Evolutionary conservation across 2,113 vertebrate genomes (phyloP).

Genomic region (Nesoenas mayeri): DNA sequence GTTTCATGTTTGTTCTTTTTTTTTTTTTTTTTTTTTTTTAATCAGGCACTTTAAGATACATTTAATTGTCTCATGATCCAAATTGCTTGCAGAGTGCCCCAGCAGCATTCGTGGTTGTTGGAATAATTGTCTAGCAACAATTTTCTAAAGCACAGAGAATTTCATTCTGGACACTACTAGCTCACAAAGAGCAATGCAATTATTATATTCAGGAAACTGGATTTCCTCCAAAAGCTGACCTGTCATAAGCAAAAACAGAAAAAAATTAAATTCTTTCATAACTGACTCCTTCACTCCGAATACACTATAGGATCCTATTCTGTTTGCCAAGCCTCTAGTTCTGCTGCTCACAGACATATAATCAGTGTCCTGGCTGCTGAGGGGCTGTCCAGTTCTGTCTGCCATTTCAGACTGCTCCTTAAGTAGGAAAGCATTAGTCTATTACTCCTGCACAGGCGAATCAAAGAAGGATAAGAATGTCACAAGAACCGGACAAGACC

Average conservation of each 20-base stretch:
- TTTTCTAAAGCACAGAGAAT: not conserved
- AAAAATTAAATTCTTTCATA: not conserved
- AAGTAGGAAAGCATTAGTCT: not conserved
- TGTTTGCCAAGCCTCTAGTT: not conserved
- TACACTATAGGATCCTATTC: not conserved
- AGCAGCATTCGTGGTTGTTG: not conserved
- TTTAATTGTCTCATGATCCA: not conserved
- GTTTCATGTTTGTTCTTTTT: fast-evolving
- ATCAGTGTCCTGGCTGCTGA: not conserved
- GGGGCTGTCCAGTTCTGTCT: not conserved
- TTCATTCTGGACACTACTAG: not conserved
- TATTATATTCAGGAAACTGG: not conserved
- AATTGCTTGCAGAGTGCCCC: not conserved
- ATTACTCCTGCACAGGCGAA: not conserved
- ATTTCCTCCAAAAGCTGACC: not conserved
- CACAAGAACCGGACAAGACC: not conserved
- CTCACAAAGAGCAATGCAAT: not conserved
- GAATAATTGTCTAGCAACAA: not conserved
- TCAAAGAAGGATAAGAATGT: not conserved
- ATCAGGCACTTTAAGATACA: not conserved
- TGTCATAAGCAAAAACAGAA: not conserved
- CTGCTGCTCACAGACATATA: not conserved
- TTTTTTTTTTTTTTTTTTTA: not conserved
- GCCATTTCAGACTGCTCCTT: not conserved
- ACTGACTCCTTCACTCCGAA: not conserved